Percentiles rank a stretch among this genome's conserved stretches.
phyloP scores from a whole-genome alignment of 1,140 invertebrate genomes.

The Procambarus clarkii region DNA sequence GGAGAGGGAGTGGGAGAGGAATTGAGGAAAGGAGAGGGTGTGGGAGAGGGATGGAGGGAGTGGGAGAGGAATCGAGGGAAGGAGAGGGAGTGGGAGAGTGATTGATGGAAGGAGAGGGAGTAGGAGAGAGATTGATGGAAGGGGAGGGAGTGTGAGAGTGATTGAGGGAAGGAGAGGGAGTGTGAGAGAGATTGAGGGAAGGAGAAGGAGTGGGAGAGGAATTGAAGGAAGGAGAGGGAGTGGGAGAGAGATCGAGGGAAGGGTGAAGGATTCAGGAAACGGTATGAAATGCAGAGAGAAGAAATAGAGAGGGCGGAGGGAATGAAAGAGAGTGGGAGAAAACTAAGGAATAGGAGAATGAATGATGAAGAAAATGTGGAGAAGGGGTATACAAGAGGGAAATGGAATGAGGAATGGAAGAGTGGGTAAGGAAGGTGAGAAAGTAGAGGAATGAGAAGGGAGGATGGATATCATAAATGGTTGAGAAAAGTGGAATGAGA shows the following conservation, averaged over 20 bases:
- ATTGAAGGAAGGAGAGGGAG: not conserved
- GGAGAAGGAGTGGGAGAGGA: not conserved
- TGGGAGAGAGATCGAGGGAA: not conserved
- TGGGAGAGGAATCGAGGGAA: not conserved
- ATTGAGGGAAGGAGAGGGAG: not conserved
- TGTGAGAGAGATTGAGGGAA: not conserved
- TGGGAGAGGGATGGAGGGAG: not conserved
- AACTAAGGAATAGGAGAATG: not conserved
- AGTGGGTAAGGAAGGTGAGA: not conserved
- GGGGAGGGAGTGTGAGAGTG: not conserved
- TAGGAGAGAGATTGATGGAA: not conserved
- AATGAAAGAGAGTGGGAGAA: not conserved
- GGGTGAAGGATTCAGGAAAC: not conserved
- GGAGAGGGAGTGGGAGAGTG: not conserved
- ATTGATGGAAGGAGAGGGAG: not conserved
- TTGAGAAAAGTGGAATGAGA: too few relatives aligned
- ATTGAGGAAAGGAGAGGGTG: not conserved
- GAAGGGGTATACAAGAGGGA: too few relatives aligned
- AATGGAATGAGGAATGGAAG: too few relatives aligned
- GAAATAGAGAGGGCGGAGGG: not conserved
- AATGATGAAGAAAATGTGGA: too few relatives aligned
- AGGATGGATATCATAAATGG: not conserved
- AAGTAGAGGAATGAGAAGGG: not conserved
- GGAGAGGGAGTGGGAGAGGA: not conserved
- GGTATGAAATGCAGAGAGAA: not conserved